Evolutionary conservation across 2,113 vertebrate species (phyloP).

Genomic region (Riparia riparia): DNA sequence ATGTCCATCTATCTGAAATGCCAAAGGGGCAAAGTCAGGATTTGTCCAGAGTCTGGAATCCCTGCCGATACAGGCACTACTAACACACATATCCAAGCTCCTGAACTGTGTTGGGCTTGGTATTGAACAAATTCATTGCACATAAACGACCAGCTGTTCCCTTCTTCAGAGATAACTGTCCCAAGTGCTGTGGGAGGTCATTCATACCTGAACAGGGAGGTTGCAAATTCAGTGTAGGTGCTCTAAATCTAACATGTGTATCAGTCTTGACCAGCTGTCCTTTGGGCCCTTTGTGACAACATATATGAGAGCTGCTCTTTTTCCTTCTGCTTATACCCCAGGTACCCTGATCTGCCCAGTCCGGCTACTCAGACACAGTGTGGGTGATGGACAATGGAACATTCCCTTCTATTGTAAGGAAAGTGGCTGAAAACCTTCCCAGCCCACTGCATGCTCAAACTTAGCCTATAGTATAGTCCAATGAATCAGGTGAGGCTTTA

Average conservation of each 20-base stretch:
- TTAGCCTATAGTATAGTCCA: background rate
- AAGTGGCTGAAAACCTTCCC: background rate
- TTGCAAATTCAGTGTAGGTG: background rate
- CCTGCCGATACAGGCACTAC: background rate
- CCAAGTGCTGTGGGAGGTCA: background rate
- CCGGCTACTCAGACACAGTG: background rate
- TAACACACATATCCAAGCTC: background rate
- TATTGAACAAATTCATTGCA: background rate
- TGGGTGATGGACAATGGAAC: background rate
- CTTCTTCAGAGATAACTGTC: background rate
- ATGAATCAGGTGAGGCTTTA: background rate
- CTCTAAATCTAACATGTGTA: background rate
- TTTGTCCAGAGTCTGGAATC: background rate
- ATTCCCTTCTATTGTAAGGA: background rate
- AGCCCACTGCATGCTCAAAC: background rate
- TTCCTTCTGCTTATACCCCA: background rate
- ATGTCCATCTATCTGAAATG: background rate
- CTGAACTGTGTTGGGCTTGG: accelerated
- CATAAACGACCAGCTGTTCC: background rate
- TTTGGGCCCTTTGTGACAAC: background rate
- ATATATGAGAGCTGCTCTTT: background rate
- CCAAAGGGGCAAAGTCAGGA: background rate
- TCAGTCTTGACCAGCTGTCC: background rate
- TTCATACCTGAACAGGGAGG: background rate
- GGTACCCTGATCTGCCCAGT: background rate